A percentile compares a stretch with the other conserved stretches of the same genome.
Evolutionary conservation across 1,140 invertebrate genomes (phyloP).

Genomic region (Atta texana): DNA sequence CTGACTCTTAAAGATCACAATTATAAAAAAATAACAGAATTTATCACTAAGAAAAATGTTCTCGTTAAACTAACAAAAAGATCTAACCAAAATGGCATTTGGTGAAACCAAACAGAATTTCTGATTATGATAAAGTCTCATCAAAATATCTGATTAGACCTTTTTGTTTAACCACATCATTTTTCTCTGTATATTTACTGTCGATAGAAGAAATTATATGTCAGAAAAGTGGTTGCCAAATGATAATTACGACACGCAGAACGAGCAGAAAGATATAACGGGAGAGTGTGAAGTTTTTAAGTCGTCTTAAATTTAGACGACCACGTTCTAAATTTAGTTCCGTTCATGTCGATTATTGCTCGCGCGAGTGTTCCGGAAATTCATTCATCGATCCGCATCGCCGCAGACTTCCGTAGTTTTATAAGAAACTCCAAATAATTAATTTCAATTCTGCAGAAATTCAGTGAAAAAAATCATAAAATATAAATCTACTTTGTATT

Average conservation of each 20-base stretch:
- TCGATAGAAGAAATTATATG: conserved; percentile 55
- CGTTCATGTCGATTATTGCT: conserved; percentile 49
- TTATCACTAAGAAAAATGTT: no score
- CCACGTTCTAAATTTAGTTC: conserved; percentile 33
- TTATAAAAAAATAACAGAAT: not conserved
- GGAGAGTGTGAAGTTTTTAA: conserved; percentile 79
- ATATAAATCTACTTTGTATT: not conserved
- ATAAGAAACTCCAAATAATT: not conserved
- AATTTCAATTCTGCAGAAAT: not conserved
- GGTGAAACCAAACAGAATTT: no score
- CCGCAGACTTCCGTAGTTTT: not conserved
- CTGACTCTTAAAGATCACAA: not conserved
- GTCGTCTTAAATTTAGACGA: conserved; percentile 72
- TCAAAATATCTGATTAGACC: no score
- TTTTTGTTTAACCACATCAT: no score
- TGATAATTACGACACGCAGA: conserved; percentile 47
- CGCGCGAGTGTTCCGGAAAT: conserved; percentile 22
- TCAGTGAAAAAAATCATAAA: not conserved
- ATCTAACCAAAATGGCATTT: no score
- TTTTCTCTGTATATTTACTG: no score
- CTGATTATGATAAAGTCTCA: no score
- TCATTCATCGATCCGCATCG: conserved; percentile 8
- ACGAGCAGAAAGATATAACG: conserved; percentile 13
- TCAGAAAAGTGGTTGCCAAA: conserved; percentile 52
- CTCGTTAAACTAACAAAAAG: no score